Conservation (phyloP, 1,140 invertebrate species). For the Lordiphosa collinella region DNA sequence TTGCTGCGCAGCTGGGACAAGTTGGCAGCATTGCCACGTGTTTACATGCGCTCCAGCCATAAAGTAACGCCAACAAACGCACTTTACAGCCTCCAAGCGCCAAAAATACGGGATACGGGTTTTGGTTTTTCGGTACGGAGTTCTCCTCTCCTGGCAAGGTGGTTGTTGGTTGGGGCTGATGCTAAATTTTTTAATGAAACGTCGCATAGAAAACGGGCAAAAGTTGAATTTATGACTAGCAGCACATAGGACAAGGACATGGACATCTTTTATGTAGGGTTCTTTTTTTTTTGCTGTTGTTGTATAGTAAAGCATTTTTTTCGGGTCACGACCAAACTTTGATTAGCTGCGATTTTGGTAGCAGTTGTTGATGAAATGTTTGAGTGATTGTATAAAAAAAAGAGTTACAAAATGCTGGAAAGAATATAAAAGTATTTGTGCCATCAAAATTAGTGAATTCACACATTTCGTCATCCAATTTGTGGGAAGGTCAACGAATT, state of each 20-base stretch:
- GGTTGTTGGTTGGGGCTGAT: conserved; percentile 14
- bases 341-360: too few relatives aligned
- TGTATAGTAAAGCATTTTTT: too few relatives aligned
- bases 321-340: too few relatives aligned
- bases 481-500: too few relatives aligned
- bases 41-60: conserved; percentile 51
- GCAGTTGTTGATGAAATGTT: too few relatives aligned
- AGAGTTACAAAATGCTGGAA: too few relatives aligned
- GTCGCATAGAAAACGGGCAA: conserved; percentile 48
- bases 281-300: too few relatives aligned
- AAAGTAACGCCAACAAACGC: conserved; percentile 54
- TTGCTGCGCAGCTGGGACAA: conserved; percentile 22
- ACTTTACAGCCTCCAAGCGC: conserved; percentile 44
- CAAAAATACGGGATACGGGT: neutral
- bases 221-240: conserved; percentile 57
- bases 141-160: conserved; percentile 15
- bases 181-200: conserved; percentile 62
- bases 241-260: conserved; percentile 13
- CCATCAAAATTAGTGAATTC: too few relatives aligned
- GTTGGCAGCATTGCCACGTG: conserved; percentile 42
- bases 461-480: too few relatives aligned
- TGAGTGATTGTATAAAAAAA: too few relatives aligned
- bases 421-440: too few relatives aligned
- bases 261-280: conserved; percentile 1
- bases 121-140: neutral